Percentiles rank a stretch among this genome's conserved stretches.
Evolutionary conservation across 2,113 vertebrate genomes (phyloP).

Genomic region (Lophochroa leadbeateri): DNA sequence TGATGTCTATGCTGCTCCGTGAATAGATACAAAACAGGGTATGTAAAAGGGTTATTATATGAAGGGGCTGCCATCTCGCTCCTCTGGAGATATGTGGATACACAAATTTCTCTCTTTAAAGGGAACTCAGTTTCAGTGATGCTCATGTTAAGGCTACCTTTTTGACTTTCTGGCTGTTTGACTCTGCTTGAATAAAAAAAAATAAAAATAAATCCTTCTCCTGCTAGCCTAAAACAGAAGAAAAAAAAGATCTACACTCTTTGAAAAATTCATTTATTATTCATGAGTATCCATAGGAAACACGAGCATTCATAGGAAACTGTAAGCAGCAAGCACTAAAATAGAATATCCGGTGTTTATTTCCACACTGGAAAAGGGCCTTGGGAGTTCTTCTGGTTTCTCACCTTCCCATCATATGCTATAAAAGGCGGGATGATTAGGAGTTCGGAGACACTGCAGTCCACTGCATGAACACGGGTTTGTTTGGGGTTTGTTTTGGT

Average conservation of each 20-base stretch:
- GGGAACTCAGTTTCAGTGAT: neutral
- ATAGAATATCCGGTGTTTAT: neutral
- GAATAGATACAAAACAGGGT: neutral
- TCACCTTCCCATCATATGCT: neutral
- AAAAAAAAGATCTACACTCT: neutral
- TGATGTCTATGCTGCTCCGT: neutral
- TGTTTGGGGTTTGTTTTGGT: neutral
- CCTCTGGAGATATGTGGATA: neutral
- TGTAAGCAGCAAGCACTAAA: neutral
- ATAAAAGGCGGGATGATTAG: neutral
- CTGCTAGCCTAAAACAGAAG: neutral
- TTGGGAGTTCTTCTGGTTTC: neutral
- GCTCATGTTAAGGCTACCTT: neutral
- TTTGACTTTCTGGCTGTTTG: neutral
- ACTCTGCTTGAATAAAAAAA: neutral
- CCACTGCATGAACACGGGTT: neutral
- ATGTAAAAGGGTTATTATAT: neutral
- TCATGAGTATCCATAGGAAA: neutral
- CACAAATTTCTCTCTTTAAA: neutral
- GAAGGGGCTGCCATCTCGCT: neutral
- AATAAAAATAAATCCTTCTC: neutral
- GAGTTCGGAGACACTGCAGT: neutral
- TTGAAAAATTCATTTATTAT: slow-evolving; percentile 71
- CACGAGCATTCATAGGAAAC: neutral
- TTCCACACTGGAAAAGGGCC: neutral